phyloP scores from a whole-genome alignment of 2,113 vertebrate genomes.

The Vombatus ursinus region DNA sequence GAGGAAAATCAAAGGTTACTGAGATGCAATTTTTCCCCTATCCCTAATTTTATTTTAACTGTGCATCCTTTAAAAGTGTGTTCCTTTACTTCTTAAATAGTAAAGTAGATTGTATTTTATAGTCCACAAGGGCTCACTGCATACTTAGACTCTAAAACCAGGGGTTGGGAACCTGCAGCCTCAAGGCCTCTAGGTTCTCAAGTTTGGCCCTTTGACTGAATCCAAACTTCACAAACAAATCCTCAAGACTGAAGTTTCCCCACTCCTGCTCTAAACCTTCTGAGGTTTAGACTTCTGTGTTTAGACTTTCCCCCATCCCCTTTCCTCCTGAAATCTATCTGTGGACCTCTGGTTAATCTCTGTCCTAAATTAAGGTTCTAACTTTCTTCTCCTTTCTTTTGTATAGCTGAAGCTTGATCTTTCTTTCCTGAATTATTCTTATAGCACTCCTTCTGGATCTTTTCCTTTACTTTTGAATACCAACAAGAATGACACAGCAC shows the following conservation, averaged over 20 bases:
- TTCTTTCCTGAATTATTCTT: not conserved
- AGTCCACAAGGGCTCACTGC: not conserved
- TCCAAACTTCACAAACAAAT: too few relatives aligned
- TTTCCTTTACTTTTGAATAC: not conserved
- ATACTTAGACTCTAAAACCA: not conserved
- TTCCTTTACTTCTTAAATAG: not conserved
- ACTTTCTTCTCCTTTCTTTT: not conserved
- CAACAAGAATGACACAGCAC: not conserved
- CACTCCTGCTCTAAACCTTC: too few relatives aligned
- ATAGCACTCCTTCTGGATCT: not conserved
- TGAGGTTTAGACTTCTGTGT: too few relatives aligned
- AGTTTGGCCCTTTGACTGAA: too few relatives aligned
- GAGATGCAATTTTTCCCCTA: not conserved
- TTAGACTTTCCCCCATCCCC: too few relatives aligned
- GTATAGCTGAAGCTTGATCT: not conserved
- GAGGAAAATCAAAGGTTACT: not conserved
- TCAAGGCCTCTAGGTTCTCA: too few relatives aligned
- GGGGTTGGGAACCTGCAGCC: too few relatives aligned
- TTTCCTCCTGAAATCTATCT: not conserved
- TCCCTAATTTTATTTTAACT: not conserved
- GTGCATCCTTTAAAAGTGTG: not conserved
- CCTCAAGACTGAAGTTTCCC: too few relatives aligned
- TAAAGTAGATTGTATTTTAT: not conserved
- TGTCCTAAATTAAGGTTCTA: not conserved
- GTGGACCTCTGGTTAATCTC: not conserved